Evolutionary conservation across 2,797 vertebrate species (phyloP), one percentile per base, ranked within the genome.

Genomic region (Poecilia wingei): DNA sequence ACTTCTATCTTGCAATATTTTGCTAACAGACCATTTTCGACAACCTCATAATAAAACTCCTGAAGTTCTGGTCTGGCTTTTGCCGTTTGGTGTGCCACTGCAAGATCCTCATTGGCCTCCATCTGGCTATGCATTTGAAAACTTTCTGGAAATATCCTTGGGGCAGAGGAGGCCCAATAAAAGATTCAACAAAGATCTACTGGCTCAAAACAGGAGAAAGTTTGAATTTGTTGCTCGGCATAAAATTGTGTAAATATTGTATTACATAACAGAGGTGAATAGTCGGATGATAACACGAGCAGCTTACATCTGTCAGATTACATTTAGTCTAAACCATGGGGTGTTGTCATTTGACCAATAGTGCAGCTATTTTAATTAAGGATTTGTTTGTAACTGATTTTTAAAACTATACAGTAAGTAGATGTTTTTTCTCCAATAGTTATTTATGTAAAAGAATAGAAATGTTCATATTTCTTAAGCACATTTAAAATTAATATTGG

Each of bases 401-500:
- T 28, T 12, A 33, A 76, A 68, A 68, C 43, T 47, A 16, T 36
- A 18, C 20, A 59, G n/a, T 22, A 49, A 39, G 22, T 41, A n/a
- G 33, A n/a, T 6, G 9, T 8, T 39, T 66, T 16, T 18, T 10
- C 33, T 59, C 0, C 47, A 6, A 43, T 76, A 57, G 25, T 70
- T 72, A 18, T 36, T 64, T 64, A 7, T 36, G 31, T 33, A 20
- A 36, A 36, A 18, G 1, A 64, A 41, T 41, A 39, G 64, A 68
- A 68, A 68, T 39, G 33, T 74, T 6, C 12, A 61, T 41, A 66
- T 8, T 78, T 68, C 36, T 12, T 4, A 36, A 14, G 31, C 36
- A 82, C 12, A 36, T 76, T 79, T 61, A 49, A 79, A 77, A 78
- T 66, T 76, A 6, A 72, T 77, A 74, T 66, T n/a, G 0, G 20